Conservation (phyloP, 2,888 invertebrate genomes). For the Chrysina gloriosa region DNA sequence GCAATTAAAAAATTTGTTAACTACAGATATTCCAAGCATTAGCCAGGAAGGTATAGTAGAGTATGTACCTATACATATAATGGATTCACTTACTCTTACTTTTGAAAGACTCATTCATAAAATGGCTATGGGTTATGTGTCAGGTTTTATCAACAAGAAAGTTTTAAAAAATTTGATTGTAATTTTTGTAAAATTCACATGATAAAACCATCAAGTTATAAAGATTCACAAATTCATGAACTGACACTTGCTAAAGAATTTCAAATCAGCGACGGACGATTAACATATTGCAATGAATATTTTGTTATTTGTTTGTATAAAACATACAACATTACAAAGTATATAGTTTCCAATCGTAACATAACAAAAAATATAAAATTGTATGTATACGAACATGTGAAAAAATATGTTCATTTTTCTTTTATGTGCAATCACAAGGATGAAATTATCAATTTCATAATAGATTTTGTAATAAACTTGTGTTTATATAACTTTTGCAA, state of each 20-base stretch:
- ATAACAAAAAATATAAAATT: neutral
- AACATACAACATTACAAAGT: neutral
- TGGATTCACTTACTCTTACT: no score
- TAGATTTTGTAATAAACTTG: neutral
- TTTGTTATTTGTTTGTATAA: neutral
- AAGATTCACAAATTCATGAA: neutral
- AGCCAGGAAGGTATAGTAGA: neutral
- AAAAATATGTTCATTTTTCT: neutral
- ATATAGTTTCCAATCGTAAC: neutral
- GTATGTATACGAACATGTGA: neutral
- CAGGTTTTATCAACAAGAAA: slow-evolving; percentile 1
- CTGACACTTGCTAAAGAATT: neutral
- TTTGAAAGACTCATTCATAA: neutral
- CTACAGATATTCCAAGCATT: neutral
- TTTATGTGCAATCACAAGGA: slow-evolving; percentile 7
- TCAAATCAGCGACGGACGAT: neutral
- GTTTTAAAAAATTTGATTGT: neutral
- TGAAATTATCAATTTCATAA: neutral
- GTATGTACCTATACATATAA: no score
- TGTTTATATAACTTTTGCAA: slow-evolving; percentile 4
- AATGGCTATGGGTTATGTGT: slow-evolving; percentile 3
- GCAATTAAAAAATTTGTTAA: neutral
- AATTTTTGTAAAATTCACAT: slow-evolving; percentile 4
- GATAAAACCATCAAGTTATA: neutral
- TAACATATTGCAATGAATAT: neutral